These are phyloP conservation scores for Camptogramma bilineatum DNA, from an alignment of 2,888 invertebrate genomes.

Conservation along the genomic window DNA sequence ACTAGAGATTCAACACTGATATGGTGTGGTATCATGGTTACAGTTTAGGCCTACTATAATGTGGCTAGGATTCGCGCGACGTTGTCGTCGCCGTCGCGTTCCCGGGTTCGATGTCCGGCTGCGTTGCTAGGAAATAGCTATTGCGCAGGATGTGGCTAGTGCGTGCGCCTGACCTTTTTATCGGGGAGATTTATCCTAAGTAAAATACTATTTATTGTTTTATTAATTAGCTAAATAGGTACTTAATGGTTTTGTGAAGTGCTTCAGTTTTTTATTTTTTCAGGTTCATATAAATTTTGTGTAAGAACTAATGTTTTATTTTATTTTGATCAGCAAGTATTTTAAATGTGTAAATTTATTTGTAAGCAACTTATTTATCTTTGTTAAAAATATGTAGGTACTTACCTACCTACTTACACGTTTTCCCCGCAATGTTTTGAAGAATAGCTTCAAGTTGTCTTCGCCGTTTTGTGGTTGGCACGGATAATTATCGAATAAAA, in stretches of 20 bases:
- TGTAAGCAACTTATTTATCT: no score
- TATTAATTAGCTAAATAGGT: no score
- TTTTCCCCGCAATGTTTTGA: not conserved
- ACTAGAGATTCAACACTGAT: slow-evolving; percentile 6
- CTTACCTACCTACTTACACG: not conserved
- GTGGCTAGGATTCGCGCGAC: slow-evolving; percentile 46
- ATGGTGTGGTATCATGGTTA: slow-evolving; percentile 15
- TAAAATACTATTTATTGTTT: no score
- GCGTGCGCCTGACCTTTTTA: slow-evolving; percentile 27
- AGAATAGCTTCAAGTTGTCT: slow-evolving; percentile 14
- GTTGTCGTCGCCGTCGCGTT: slow-evolving; percentile 53
- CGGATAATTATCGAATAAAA: slow-evolving; percentile 47
- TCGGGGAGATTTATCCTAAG: slow-evolving; percentile 29
- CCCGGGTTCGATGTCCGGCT: slow-evolving; percentile 77
- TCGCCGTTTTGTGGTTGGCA: slow-evolving; percentile 40
- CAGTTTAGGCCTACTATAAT: slow-evolving; percentile 38
- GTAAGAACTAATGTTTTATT: no score
- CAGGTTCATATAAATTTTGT: no score
- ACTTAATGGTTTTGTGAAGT: not conserved
- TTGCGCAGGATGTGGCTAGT: slow-evolving; percentile 33
- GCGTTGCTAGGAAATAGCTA: slow-evolving; percentile 73
- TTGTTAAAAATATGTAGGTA: no score
- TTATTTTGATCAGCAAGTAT: no score
- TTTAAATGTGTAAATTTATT: no score
- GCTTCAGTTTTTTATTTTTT: no score